These are phyloP conservation scores for Periphyllus acericola DNA, from an alignment of 2,888 invertebrate genomes.

Conservation along the genomic window DNA sequence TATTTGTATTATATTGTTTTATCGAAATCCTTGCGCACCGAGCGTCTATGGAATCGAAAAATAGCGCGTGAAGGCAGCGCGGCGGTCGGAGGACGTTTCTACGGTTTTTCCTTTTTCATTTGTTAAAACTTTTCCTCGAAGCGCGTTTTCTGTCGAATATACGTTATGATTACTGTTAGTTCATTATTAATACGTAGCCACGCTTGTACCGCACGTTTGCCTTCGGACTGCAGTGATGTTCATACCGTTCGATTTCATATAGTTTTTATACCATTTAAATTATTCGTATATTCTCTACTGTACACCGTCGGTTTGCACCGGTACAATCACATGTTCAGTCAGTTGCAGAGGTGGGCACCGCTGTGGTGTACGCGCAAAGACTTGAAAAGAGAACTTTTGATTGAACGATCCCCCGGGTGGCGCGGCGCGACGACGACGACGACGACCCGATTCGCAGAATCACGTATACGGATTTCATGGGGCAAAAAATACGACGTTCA, in stretches of 20 bases:
- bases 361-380: background rate
- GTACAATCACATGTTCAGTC: background rate
- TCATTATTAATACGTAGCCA: no score
- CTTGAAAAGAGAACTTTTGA: background rate
- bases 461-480: background rate
- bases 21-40: background rate
- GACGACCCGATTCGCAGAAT: background rate
- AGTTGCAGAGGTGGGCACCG: no score
- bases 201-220: no score
- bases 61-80: background rate
- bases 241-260: no score
- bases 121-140: no score
- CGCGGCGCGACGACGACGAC: background rate
- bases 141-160: no score
- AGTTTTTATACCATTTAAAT: no score
- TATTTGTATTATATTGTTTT: background rate
- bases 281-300: no score
- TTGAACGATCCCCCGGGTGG: conserved; percentile 2
- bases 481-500: background rate
- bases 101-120: background rate
- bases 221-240: no score
- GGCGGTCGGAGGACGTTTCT: background rate
- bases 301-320: no score
- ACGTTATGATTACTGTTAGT: no score
- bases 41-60: background rate